Conservation (phyloP, 2,888 invertebrate genomes). For the Hirudinaria manillensis region DNA sequence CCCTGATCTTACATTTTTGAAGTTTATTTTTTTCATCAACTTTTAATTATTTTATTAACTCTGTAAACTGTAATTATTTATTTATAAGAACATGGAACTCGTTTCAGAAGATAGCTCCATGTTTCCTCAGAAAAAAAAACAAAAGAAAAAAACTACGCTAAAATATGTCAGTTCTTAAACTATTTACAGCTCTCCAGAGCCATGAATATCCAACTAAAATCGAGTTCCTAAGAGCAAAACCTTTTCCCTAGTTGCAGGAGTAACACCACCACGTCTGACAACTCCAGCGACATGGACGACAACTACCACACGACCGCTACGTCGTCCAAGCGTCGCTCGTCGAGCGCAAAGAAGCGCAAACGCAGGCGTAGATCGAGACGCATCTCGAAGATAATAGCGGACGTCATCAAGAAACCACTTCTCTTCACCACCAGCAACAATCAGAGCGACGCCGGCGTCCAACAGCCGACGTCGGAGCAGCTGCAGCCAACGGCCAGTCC, state of each 20-base stretch:
- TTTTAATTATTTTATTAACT: no score
- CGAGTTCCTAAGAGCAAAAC: no score
- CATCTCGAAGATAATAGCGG: slow-evolving; percentile 22
- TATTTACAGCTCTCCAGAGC: no score
- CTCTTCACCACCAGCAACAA: background rate
- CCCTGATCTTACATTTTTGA: no score
- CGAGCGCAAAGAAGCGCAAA: slow-evolving; percentile 4
- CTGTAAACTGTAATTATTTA: no score
- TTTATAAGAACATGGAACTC: no score
- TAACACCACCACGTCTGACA: slow-evolving; percentile 20
- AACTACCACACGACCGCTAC: background rate
- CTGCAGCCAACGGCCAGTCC: background rate
- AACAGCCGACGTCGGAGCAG: background rate
- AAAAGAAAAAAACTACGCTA: no score
- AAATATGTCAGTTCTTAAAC: no score
- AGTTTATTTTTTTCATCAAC: no score
- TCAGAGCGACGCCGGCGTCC: slow-evolving; percentile 5
- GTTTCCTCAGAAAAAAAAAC: no score
- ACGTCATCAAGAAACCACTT: slow-evolving; percentile 27
- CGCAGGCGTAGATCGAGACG: slow-evolving; percentile 17
- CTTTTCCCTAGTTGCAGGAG: slow-evolving; percentile 7
- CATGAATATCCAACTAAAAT: no score
- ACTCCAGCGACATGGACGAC: slow-evolving; percentile 1
- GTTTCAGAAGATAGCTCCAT: no score
- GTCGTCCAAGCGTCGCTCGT: background rate